Evolutionary conservation across 2,113 vertebrate species (phyloP).

Genomic region (Procapra przewalskii): DNA sequence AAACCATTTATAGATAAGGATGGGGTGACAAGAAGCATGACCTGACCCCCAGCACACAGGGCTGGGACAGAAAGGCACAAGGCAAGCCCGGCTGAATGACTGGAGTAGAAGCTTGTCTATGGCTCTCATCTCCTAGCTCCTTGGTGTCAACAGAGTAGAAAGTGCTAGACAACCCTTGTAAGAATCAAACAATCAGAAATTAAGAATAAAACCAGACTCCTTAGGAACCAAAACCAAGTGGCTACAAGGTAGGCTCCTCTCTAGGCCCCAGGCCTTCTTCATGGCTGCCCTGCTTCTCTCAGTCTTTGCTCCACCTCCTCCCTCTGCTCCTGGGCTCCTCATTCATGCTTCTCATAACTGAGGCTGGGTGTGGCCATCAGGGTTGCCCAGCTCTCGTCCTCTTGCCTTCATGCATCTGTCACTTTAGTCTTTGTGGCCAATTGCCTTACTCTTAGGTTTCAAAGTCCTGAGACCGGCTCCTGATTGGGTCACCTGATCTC

Average conservation of each 20-base stretch:
- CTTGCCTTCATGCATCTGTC: neutral
- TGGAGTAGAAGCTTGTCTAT: neutral
- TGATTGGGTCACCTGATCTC: neutral
- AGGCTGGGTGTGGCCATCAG: neutral
- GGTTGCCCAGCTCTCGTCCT: too few relatives aligned
- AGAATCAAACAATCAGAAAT: neutral
- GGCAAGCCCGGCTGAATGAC: neutral
- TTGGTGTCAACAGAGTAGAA: neutral
- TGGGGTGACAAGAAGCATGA: neutral
- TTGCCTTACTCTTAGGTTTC: neutral
- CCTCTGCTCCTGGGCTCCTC: neutral
- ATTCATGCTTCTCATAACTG: neutral
- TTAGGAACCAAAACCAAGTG: neutral
- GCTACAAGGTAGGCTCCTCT: neutral
- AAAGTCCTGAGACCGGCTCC: neutral
- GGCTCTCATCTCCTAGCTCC: neutral
- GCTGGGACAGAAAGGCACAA: neutral
- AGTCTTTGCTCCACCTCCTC: neutral
- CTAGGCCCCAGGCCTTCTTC: neutral
- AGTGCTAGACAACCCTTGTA: neutral
- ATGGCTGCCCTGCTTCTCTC: neutral
- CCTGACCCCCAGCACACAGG: neutral
- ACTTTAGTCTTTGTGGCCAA: neutral
- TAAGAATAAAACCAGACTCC: neutral
- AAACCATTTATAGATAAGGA: neutral